These are phyloP conservation scores for Pithecia hirsuta DNA, from an alignment of 2,797 vertebrate genomes.

Conservation along the genomic window DNA sequence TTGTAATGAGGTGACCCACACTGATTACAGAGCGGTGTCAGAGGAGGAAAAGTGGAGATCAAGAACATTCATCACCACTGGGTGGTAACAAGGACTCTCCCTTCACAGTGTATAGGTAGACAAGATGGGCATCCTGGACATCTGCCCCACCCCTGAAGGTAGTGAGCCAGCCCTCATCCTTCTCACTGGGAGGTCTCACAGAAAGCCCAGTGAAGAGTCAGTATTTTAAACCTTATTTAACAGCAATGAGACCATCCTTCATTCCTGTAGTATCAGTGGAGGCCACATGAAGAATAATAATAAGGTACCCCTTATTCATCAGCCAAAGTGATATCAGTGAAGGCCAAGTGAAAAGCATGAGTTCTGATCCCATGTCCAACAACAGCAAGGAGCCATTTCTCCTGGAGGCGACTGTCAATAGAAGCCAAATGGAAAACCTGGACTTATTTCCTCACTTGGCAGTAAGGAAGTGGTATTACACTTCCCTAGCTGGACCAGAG, in stretches of 20 bases:
- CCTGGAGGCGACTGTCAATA: background rate
- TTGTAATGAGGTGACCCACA: background rate
- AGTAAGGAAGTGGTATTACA: background rate
- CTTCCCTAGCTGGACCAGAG: background rate
- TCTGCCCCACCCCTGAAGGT: background rate
- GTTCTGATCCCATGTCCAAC: background rate
- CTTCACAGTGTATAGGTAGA: background rate
- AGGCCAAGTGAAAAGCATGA: background rate
- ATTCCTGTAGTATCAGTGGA: background rate
- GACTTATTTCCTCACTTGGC: no score
- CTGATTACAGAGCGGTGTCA: background rate
- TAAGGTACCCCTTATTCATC: background rate
- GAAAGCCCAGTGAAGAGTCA: background rate
- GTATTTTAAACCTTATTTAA: background rate
- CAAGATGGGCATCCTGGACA: accelerated
- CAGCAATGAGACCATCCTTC: background rate
- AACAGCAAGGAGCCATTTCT: background rate
- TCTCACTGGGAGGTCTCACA: background rate
- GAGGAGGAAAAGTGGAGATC: background rate
- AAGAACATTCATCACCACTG: background rate
- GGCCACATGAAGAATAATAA: background rate
- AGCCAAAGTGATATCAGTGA: background rate
- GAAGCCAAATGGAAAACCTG: background rate
- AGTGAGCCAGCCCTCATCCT: background rate
- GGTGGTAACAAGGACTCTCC: background rate